Evolutionary conservation across 1,140 invertebrate species (phyloP), one percentile per base, ranked within the genome.

Genomic region (Dendroctonus valens): DNA sequence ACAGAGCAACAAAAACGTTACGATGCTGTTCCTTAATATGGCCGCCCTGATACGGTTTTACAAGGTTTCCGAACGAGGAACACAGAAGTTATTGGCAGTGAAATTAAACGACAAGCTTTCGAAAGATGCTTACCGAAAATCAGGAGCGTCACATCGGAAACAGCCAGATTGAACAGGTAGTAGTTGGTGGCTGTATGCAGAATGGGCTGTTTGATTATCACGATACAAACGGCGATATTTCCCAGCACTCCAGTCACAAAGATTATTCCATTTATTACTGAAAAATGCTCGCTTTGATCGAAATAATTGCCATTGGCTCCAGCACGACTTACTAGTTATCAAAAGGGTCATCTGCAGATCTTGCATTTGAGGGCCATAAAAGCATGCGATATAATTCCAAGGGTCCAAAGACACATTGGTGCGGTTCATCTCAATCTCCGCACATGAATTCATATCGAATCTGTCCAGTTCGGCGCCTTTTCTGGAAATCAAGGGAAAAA

Each of bases 151-250:
- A 93, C 76, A 77, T 92, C 91, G 5, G 90, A 91, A 38, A 92
- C 80, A 0, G 91, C 89, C 72, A 92, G 78, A 76, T 88, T 96
- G 79, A 97, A 95, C 68, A 98, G 83, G 78, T 98, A 98, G 75
- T 94, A 97, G 75, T 98, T 97, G 0, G 91, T 93, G 0, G 91
- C 88, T 0, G 89, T 91, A 70, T 91, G 91, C 88, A 96, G 89
- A 3, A 86, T 85, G 58, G 87, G 82, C 75, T 96, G 93, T 58
- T 86, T 85, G 3, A 90, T 83, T 52, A 98, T 96, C 2, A 98
- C 95, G 42, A 92, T 82, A 74, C 94, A 97, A 7, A 96, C 95
- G 0, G 87, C 84, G 26, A 93, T 76, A 76, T 98, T 98, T 5
- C 96, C 96, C 46, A 94, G 78, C 3, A 96, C 81, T 0, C 94